These are phyloP conservation scores for Cyclina sinensis DNA, from an alignment of 1,140 invertebrate genomes.

Conservation along the genomic window DNA sequence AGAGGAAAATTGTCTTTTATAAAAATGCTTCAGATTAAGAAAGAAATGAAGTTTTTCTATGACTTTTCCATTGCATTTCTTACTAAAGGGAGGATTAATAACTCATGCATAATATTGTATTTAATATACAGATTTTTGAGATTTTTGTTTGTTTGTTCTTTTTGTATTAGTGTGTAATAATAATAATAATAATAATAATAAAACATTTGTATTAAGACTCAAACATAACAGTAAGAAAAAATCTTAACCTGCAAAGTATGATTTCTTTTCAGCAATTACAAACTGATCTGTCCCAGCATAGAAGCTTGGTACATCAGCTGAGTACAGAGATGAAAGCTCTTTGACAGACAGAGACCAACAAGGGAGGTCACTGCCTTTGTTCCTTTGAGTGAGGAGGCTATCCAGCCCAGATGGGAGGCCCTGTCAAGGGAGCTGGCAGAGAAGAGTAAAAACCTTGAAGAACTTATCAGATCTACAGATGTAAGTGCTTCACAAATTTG, in stretches of 20 bases:
- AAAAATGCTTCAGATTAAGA: too few relatives aligned
- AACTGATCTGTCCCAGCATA: constrained; percentile 80
- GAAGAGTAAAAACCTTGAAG: constrained; percentile 80
- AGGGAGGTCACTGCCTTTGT: constrained; percentile 15
- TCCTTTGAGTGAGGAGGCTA: constrained; percentile 71
- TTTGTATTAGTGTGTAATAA: too few relatives aligned
- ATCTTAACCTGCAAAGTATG: constrained; percentile 86
- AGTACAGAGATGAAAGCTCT: constrained; percentile 56
- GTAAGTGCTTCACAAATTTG: too few relatives aligned
- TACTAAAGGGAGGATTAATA: too few relatives aligned
- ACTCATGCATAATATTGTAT: too few relatives aligned
- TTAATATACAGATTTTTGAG: too few relatives aligned
- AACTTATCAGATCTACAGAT: constrained; percentile 72
- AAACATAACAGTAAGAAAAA: constrained; percentile 86
- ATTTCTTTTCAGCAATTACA: constrained; percentile 76
- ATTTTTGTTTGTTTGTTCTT: too few relatives aligned
- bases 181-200: too few relatives aligned
- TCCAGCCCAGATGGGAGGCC: constrained; percentile 78
- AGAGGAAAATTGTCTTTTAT: too few relatives aligned
- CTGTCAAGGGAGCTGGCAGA: constrained; percentile 76
- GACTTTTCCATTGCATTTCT: too few relatives aligned
- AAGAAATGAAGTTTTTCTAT: too few relatives aligned
- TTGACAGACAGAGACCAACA: neutral
- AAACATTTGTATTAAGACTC: too few relatives aligned
- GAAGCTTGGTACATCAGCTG: constrained; percentile 77